Percentiles rank a stretch among this genome's conserved stretches.
phyloP scores from a whole-genome alignment of 2,888 invertebrate species.

The Halocaridina rubra region DNA sequence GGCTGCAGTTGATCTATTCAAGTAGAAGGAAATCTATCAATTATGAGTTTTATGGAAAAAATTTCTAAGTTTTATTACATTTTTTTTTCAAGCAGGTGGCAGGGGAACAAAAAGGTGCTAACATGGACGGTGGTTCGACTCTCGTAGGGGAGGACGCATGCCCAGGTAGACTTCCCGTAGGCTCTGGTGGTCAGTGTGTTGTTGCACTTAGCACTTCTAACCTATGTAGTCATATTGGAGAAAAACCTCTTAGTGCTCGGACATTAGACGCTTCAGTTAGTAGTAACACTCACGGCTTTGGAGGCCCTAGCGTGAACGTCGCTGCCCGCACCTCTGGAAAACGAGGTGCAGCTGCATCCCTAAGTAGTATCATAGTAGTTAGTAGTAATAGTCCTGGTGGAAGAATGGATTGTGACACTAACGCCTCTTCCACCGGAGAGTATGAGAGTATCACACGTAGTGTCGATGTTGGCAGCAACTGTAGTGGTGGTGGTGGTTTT shows the following conservation, averaged over 20 bases:
- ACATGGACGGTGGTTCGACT: conserved; percentile 38
- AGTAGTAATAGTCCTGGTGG: conserved; percentile 34
- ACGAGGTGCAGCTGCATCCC: neutral
- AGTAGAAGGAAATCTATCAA: too few species aligned
- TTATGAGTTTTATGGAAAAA: too few species aligned
- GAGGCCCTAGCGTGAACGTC: conserved; percentile 3
- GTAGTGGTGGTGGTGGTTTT: neutral
- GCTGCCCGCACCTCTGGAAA: conserved; percentile 20
- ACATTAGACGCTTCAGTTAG: conserved; percentile 39
- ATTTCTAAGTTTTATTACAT: too few species aligned
- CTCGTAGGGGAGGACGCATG: conserved; percentile 43
- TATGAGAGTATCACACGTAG: conserved; percentile 7
- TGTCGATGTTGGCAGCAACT: neutral
- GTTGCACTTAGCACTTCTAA: conserved; percentile 41
- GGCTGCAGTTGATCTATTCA: too few species aligned
- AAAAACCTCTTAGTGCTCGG: conserved; percentile 44
- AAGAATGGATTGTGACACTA: conserved; percentile 5
- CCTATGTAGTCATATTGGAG: conserved; percentile 44
- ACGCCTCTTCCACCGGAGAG: neutral
- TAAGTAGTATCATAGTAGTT: conserved; percentile 23
- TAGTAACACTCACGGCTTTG: conserved; percentile 33
- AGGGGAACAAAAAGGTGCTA: conserved; percentile 37
- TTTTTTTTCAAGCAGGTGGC: too few species aligned
- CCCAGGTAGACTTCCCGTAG: conserved; percentile 47
- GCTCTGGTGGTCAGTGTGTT: conserved; percentile 27